Conservation (phyloP, 2,113 vertebrate genomes). For the Salminus brasiliensis region DNA sequence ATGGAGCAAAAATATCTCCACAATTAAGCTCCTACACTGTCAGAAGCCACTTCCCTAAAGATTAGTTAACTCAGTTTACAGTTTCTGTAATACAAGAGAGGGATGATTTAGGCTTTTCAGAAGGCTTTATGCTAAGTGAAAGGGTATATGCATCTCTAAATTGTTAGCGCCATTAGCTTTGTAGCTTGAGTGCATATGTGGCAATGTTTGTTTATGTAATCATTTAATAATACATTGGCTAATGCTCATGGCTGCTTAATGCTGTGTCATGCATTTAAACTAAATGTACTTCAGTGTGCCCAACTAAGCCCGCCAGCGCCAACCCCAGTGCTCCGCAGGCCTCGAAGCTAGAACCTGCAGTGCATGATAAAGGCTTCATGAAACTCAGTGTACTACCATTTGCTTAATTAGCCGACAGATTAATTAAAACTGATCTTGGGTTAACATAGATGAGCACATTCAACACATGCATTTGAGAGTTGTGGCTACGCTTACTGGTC, state of each 20-base stretch:
- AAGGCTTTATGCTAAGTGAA: no score
- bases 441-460: not conserved
- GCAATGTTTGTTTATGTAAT: no score
- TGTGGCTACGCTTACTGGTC: not conserved
- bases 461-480: not conserved
- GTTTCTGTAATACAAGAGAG: no score
- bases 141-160: no score
- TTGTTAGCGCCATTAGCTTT: no score
- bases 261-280: not conserved
- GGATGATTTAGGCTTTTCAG: no score
- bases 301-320: not conserved
- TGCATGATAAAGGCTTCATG: not conserved
- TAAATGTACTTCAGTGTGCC: not conserved
- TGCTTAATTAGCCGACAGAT: not conserved
- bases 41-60: no score
- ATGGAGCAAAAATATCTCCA: no score
- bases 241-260: not conserved
- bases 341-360: not conserved
- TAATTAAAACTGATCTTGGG: not conserved
- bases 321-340: no score
- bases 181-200: no score
- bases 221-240: not conserved
- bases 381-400: not conserved
- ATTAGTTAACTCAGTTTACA: no score
- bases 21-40: no score